Percentiles rank a stretch among this genome's conserved stretches.
Evolutionary conservation across 2,113 vertebrate species (phyloP).

Genomic region (Thalassoma bifasciatum): DNA sequence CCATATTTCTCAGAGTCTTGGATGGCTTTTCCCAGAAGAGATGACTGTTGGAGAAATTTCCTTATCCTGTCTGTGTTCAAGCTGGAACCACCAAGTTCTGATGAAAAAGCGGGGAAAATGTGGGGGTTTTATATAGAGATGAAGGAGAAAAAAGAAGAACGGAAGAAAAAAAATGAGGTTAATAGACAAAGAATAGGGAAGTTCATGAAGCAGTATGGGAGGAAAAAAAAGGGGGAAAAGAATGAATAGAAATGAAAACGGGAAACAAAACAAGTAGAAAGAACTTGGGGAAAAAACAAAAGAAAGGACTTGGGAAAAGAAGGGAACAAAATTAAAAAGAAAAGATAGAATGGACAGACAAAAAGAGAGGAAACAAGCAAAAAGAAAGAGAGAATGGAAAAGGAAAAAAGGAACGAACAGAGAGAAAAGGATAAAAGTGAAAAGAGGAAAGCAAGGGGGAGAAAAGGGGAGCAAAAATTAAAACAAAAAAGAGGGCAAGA

Average conservation of each 20-base stretch:
- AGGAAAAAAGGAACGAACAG: too few relatives aligned
- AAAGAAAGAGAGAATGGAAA: too few relatives aligned
- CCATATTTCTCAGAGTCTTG: slow-evolving; percentile 84
- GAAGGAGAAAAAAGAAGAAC: background rate
- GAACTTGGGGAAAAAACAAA: too few relatives aligned
- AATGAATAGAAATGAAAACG: too few relatives aligned
- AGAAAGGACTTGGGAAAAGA: too few relatives aligned
- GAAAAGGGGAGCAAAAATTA: background rate
- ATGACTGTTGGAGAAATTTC: slow-evolving; percentile 88
- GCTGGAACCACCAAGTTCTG: slow-evolving; percentile 86
- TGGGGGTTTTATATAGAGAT: background rate
- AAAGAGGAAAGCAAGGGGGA: too few relatives aligned
- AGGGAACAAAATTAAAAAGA: too few relatives aligned
- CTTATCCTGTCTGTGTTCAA: slow-evolving; percentile 86
- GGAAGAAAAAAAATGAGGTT: background rate
- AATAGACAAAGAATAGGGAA: too few relatives aligned
- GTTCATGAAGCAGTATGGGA: too few relatives aligned
- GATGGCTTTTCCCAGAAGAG: slow-evolving; percentile 85
- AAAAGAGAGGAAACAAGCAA: background rate
- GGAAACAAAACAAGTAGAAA: too few relatives aligned
- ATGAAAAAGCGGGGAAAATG: background rate
- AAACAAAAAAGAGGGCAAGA: background rate
- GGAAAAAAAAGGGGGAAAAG: too few relatives aligned
- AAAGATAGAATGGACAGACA: too few relatives aligned
- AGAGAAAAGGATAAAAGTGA: background rate